Percentiles rank a stretch among this genome's conserved stretches.
Conservation (phyloP, 2,797 vertebrate species). For the Orientallactaga sibirica region DNA sequence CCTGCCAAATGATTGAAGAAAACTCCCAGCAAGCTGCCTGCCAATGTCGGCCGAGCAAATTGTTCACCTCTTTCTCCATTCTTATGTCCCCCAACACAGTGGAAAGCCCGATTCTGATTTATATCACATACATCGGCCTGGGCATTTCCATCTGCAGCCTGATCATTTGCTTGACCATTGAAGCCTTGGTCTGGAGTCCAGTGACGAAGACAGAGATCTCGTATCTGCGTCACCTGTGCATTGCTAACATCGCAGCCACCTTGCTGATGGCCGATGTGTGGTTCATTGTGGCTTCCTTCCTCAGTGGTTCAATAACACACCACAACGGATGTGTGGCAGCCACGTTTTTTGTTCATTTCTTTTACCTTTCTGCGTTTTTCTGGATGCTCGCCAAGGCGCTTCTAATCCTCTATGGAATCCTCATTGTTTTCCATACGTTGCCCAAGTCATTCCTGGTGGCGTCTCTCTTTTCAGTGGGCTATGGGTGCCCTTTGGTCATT, state of each 20-base stretch:
- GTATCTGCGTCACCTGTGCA: conserved; percentile 88
- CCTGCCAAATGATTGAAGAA: conserved; percentile 71
- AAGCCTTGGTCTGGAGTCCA: conserved; percentile 86
- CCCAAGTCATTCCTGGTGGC: conserved; percentile 81
- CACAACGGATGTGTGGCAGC: conserved; percentile 82
- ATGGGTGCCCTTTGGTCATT: conserved; percentile 88
- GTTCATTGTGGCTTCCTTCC: conserved; percentile 83
- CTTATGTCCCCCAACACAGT: conserved; percentile 78
- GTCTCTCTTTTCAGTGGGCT: conserved; percentile 86
- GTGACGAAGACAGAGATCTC: conserved; percentile 88
- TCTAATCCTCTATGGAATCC: conserved; percentile 88
- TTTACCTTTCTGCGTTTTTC: conserved; percentile 89
- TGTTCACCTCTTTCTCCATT: conserved; percentile 87
- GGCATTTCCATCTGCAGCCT: conserved; percentile 86
- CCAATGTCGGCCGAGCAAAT: conserved; percentile 75
- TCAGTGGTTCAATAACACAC: conserved; percentile 61
- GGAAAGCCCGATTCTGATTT: conserved; percentile 8
- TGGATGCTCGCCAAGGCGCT: conserved; percentile 89
- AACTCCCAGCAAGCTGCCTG: conserved; percentile 76
- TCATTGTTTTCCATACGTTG: conserved; percentile 88
- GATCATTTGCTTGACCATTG: conserved; percentile 85
- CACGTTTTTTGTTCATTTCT: conserved; percentile 89
- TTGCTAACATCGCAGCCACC: conserved; percentile 84
- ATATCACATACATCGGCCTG: conserved; percentile 83
- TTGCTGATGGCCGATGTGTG: conserved; percentile 85